Conservation (phyloP, 2,113 vertebrate genomes). For the Trinectes maculatus region DNA sequence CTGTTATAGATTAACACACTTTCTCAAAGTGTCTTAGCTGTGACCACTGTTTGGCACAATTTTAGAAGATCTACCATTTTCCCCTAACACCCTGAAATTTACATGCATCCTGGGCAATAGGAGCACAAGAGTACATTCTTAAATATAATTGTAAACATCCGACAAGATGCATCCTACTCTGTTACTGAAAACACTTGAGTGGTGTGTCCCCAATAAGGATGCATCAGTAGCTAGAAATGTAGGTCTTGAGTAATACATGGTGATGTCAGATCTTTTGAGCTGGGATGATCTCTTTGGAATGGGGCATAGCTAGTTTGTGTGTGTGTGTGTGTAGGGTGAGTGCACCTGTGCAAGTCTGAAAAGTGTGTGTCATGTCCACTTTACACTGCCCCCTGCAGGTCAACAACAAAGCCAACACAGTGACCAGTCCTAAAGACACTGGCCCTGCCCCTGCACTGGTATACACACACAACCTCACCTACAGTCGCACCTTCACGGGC, state of each 20-base stretch:
- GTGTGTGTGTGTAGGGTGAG: constrained; percentile 2
- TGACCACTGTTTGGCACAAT: no score
- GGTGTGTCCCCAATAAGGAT: no score
- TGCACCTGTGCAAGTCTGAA: constrained; percentile 16
- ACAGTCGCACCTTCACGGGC: constrained; percentile 53
- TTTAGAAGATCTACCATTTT: no score
- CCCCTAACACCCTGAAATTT: no score
- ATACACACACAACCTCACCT: constrained; percentile 84
- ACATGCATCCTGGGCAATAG: no score
- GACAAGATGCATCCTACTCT: no score
- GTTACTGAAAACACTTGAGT: no score
- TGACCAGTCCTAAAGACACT: constrained; percentile 99
- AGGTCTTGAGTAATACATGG: no score
- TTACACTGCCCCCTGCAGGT: constrained; percentile 88
- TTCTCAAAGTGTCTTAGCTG: no score
- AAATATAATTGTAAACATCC: constrained; percentile 13
- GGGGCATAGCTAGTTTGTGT: not conserved
- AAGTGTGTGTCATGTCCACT: constrained; percentile 70
- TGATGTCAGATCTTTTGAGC: no score
- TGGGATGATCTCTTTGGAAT: constrained; percentile 27
- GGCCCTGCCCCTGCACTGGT: constrained; percentile 96
- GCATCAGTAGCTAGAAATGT: no score
- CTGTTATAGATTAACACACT: no score
- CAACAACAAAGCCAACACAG: constrained; percentile 99
- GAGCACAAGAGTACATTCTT: not conserved